phyloP scores from a whole-genome alignment of 2,888 invertebrate species.

The Nymphalis polychloros region DNA sequence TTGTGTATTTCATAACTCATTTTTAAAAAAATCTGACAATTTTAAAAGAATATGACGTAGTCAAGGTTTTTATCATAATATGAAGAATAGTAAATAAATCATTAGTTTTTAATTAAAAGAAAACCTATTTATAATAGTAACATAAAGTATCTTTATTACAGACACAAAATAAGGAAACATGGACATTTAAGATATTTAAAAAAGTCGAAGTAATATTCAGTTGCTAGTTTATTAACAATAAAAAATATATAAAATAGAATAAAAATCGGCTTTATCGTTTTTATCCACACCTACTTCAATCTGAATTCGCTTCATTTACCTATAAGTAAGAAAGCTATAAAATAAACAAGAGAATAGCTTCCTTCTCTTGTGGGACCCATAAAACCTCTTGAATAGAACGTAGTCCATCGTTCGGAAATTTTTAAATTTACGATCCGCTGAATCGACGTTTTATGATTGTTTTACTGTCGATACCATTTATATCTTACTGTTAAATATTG shows the following conservation, averaged over 20 bases:
- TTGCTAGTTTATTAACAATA: slow-evolving; percentile 43
- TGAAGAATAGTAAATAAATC: too few relatives aligned
- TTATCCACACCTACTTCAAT: slow-evolving; percentile 8
- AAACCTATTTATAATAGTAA: too few relatives aligned
- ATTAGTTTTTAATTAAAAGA: neutral
- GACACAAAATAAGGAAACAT: too few relatives aligned
- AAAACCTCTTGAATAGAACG: slow-evolving; percentile 57
- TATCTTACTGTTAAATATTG: slow-evolving; percentile 61
- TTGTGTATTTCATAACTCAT: neutral
- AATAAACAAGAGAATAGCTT: slow-evolving; percentile 50
- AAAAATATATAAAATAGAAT: slow-evolving; percentile 54
- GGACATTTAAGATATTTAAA: neutral
- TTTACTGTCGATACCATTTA: slow-evolving; percentile 57
- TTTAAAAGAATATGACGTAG: too few relatives aligned
- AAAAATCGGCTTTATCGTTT: slow-evolving; percentile 1
- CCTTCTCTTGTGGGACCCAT: slow-evolving; percentile 39
- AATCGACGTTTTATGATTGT: slow-evolving; percentile 64
- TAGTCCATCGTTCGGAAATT: slow-evolving; percentile 53
- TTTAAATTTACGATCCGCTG: slow-evolving; percentile 60
- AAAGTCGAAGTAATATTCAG: neutral
- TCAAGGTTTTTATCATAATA: too few relatives aligned
- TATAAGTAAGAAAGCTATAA: slow-evolving; percentile 42
- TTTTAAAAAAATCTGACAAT: too few relatives aligned
- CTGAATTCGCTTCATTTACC: slow-evolving; percentile 34
- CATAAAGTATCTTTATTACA: too few relatives aligned